Base-by-base conservation (phyloP, 1,140 invertebrate genomes). In the Drosophila navojoa region DNA sequence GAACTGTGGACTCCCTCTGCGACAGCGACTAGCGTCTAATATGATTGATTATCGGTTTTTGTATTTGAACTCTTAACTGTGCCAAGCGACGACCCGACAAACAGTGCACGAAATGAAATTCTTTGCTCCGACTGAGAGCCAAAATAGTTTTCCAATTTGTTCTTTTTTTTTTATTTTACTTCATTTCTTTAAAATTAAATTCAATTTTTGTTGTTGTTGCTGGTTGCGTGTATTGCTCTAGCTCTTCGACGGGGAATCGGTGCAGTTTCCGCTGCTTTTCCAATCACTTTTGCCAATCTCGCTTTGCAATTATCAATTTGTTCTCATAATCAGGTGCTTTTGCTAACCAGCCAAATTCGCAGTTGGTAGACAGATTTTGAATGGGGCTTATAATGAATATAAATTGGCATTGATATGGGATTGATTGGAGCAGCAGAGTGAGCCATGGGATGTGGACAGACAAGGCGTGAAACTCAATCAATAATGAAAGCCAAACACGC, bases 21-120 rank as follows among this genome's bases (percentile, higher is more conserved):
- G 42, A 1, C 45, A 22, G 45, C 49, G 49, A 29, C 29, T 61
- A 55, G 57, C 40, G 19, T 35, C 6, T 22, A 19, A 10, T 22
- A 58, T 74, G 71, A 74, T 74, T 74, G 59, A 74, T 74, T 70
- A 63, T 61, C 50, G 16, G 54, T 27, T 29, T 15, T 59, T 45
- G 47, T 7, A 27, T 50, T 50, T 29, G 19, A 54, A 25, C 62
- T 68, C 2, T 19, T 32, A 62, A 61, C 58, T 74, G 71, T 69
- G 71, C 53, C 42, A 73, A 59, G 29, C 61, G 9, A 49, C 52
- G 29, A 70, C 44, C 66, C 38, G 32, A 10, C 7, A 25, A 47
- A 38, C 2, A 55, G 45, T 16, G 15, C n/a, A 4, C n/a, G 44
- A n/a, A 22, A 40, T 5, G 27, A 47, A 32, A 11, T 44, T 3